Evolutionary conservation across 92 coral and sea anemone genomes (phyloP).

Genomic region (Phymanthus crucifer): DNA sequence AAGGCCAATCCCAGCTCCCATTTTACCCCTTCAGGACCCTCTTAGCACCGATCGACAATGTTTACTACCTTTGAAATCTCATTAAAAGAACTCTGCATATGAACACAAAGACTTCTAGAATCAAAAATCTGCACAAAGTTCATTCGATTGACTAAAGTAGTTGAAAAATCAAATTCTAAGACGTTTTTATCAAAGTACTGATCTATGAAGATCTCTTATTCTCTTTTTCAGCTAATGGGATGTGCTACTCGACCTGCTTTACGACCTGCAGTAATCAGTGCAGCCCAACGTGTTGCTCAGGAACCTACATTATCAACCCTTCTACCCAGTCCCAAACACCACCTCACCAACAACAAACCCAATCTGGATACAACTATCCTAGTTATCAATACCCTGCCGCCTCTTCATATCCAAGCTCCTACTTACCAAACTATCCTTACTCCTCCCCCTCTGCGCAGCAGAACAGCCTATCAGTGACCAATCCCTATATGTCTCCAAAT

Average conservation of each 20-base stretch:
- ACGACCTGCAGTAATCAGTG: slow-evolving; percentile 40
- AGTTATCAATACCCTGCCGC: slow-evolving; percentile 3
- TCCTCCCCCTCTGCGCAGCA: slow-evolving; percentile 9
- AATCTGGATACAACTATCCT: not conserved
- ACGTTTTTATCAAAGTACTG: not conserved
- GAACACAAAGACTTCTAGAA: too few species aligned
- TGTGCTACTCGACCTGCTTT: slow-evolving; percentile 39
- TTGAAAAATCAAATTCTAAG: too few species aligned
- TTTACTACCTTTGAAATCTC: too few species aligned
- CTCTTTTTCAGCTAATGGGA: slow-evolving; percentile 32
- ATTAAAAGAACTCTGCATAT: too few species aligned
- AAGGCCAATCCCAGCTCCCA: too few species aligned
- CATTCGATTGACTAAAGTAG: too few species aligned
- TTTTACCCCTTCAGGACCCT: too few species aligned
- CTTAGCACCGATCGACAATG: too few species aligned
- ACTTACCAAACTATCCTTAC: not conserved
- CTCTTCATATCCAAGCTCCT: slow-evolving; percentile 3
- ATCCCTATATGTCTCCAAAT: not conserved
- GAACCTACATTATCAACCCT: slow-evolving; percentile 14
- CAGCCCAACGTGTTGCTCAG: slow-evolving; percentile 49
- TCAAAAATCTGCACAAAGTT: too few species aligned
- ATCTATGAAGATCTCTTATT: not conserved
- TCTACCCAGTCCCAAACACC: slow-evolving; percentile 2
- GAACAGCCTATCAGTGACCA: not conserved
- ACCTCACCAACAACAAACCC: slow-evolving; percentile 9